Evolutionary conservation across 2,113 vertebrate genomes (phyloP).

Genomic region (Actenoides hombroni): DNA sequence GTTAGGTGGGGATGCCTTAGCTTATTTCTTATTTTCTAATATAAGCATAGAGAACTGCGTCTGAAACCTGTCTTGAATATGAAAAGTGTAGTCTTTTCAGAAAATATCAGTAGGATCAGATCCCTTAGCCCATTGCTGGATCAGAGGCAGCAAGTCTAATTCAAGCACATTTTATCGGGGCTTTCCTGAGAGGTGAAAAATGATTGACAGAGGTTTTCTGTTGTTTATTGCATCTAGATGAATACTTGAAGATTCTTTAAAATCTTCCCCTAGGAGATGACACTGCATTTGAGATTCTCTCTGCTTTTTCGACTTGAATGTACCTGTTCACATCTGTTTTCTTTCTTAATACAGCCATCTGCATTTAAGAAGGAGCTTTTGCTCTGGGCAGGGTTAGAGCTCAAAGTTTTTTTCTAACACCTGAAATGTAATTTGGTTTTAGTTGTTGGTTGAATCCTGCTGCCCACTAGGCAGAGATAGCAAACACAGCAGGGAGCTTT

Average conservation of each 20-base stretch:
- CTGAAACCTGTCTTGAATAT: not conserved
- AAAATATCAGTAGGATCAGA: not conserved
- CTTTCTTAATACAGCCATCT: not conserved
- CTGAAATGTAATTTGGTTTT: not conserved
- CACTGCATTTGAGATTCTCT: not conserved
- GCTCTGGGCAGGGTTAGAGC: not conserved
- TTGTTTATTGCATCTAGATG: not conserved
- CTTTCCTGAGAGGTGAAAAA: not conserved
- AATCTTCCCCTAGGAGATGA: not conserved
- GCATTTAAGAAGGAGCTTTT: not conserved
- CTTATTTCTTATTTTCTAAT: not conserved
- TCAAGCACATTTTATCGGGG: not conserved
- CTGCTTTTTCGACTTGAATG: not conserved
- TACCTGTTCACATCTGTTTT: not conserved
- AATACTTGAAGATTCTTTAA: not conserved
- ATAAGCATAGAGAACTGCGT: not conserved
- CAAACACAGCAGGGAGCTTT: not conserved
- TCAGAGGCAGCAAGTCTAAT: not conserved
- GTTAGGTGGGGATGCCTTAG: not conserved
- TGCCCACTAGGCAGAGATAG: not conserved
- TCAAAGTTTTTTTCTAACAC: not conserved
- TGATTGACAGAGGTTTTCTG: not conserved
- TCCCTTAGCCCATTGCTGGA: not conserved
- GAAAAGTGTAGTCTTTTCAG: not conserved
- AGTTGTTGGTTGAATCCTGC: not conserved